Conservation (phyloP, 2,888 invertebrate species). For the Brassicogethes aeneus region DNA sequence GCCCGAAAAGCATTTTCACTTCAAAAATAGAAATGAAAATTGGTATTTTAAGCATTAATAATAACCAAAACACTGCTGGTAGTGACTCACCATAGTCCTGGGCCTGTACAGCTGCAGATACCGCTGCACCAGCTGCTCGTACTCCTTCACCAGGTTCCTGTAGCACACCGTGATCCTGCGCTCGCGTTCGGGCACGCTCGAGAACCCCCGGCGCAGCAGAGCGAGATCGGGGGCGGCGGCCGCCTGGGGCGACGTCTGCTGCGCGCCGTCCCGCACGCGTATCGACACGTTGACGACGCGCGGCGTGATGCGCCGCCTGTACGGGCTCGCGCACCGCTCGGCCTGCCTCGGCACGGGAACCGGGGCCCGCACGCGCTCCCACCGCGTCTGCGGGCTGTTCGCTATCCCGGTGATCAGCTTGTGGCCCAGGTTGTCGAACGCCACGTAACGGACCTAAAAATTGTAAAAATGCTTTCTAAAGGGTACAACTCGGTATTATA, state of each 20-base stretch:
- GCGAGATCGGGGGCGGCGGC: neutral
- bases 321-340: conserved; percentile 30
- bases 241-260: neutral
- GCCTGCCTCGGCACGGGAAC: conserved; percentile 33
- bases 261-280: neutral
- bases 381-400: conserved; percentile 47
- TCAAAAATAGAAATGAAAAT: conserved; percentile 4
- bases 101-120: conserved; percentile 43
- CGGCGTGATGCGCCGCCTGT: conserved; percentile 34
- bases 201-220: conserved; percentile 26
- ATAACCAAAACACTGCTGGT: neutral
- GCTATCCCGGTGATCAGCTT: conserved; percentile 80
- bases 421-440: conserved; percentile 73
- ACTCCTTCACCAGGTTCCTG: conserved; percentile 44
- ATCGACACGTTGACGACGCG: conserved; percentile 20
- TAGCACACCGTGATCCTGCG: conserved; percentile 43
- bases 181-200: conserved; percentile 39
- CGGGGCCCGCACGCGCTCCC: conserved; percentile 42
- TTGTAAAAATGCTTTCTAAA: neutral
- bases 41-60: neutral
- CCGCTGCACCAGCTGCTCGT: conserved; percentile 43
- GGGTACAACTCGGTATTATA: no score
- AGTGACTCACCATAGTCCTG: conserved; percentile 37
- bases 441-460: conserved; percentile 58
- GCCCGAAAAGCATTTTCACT: no score